A percentile compares a stretch with the other conserved stretches of the same genome.
Evolutionary conservation across 2,113 vertebrate species (phyloP).

Genomic region (Sula dactylatra): DNA sequence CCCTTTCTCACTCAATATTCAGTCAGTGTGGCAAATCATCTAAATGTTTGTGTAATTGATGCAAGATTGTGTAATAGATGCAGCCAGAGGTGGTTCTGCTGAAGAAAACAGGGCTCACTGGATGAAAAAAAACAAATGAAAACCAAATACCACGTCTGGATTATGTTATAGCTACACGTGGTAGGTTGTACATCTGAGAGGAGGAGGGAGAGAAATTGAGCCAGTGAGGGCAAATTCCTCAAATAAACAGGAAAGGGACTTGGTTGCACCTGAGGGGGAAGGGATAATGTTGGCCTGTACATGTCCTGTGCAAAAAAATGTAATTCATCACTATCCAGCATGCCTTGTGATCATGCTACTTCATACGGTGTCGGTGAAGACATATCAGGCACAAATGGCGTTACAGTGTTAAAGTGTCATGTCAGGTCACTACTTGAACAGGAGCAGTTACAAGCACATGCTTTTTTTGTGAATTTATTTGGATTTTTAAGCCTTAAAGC

Average conservation of each 20-base stretch:
- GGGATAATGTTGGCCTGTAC: not conserved
- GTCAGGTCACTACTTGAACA: fast-evolving
- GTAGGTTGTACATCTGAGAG: not conserved
- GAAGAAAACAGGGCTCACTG: not conserved
- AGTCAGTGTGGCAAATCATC: not conserved
- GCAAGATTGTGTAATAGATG: not conserved
- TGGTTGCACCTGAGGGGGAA: not conserved
- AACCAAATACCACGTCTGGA: not conserved
- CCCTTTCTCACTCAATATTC: not conserved
- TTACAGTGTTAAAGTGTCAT: not conserved
- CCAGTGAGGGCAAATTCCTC: not conserved
- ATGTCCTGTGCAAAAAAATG: not conserved
- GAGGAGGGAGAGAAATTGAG: not conserved
- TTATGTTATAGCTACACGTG: not conserved
- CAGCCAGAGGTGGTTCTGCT: not conserved
- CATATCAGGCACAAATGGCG: not conserved
- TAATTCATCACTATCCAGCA: not conserved
- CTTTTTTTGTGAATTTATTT: not conserved
- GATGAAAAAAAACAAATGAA: not conserved
- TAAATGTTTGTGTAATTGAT: not conserved
- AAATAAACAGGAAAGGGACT: not conserved
- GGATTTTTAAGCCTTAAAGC: not conserved
- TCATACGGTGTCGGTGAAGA: not conserved
- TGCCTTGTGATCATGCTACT: not conserved
- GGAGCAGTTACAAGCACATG: not conserved